A percentile compares a stretch with the other conserved stretches of the same genome.
Evolutionary conservation across 1,140 invertebrate species (phyloP).

Genomic region (Drosophila orosa): DNA sequence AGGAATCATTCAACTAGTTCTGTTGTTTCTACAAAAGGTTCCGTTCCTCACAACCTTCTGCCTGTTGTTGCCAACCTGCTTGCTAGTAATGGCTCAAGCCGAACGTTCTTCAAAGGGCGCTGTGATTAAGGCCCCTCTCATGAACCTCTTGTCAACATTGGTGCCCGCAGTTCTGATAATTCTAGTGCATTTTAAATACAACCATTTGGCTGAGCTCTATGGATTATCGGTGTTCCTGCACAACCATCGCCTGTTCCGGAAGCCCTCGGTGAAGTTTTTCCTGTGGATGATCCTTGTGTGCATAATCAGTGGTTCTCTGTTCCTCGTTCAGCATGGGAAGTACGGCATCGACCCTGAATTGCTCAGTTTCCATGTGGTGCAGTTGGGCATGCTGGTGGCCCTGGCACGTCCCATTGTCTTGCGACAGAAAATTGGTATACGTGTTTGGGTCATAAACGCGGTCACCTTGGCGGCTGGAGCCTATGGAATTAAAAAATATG

Average conservation of each 20-base stretch:
- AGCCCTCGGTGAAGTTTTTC: conserved; percentile 39
- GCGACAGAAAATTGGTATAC: conserved; percentile 23
- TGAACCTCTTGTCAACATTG: conserved; percentile 46
- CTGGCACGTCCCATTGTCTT: conserved; percentile 51
- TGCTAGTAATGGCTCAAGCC: conserved; percentile 51
- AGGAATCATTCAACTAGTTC: conserved; percentile 2
- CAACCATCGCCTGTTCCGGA: conserved; percentile 31
- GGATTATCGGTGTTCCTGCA: conserved; percentile 21
- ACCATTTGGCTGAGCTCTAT: conserved; percentile 39
- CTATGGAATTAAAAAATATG: conserved; percentile 35
- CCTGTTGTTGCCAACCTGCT: conserved; percentile 58
- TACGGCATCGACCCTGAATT: conserved; percentile 17
- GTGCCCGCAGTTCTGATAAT: conserved; percentile 67
- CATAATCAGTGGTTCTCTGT: conserved; percentile 87
- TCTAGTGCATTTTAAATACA: conserved; percentile 6
- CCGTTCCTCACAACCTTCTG: conserved; percentile 50
- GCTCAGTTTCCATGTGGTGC: conserved; percentile 86
- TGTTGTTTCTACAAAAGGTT: conserved; percentile 54
- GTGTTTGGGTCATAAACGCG: conserved; percentile 41
- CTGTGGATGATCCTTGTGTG: conserved; percentile 44
- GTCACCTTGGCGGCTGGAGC: conserved; percentile 29
- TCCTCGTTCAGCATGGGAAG: conserved; percentile 55
- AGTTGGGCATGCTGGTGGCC: conserved; percentile 50
- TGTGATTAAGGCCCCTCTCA: conserved; percentile 1
- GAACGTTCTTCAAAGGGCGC: conserved; percentile 10